Base-by-base conservation (phyloP, 2,113 vertebrate species). In the Sinocyclocheilus rhinocerous region DNA sequence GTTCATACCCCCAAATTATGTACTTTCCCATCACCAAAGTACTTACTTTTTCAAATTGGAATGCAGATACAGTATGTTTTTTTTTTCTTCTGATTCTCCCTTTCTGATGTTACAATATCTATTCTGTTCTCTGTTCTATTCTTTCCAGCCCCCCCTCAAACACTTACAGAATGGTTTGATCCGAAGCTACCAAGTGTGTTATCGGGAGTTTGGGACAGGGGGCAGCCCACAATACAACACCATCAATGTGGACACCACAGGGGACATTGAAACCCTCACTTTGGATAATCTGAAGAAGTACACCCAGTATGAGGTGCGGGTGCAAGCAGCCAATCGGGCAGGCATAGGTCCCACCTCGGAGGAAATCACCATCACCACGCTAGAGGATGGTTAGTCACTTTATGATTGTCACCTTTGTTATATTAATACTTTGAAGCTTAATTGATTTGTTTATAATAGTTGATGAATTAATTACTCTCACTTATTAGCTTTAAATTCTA, bases 241-340 rank as follows among this genome's bases (percentile, higher is more conserved):
- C 87, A 96, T 99, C 94, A 98, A 96, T n/a, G 94, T 99, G 6
- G 98, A 99, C 93, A 97, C 96, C 87, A 98, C 97, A 0, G 98
- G 98, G 0, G 98, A 99, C 95, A 97, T 93, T 0, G 98, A 99
- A 93, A 94, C 96, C 81, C 96, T 99, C 83, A 94, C 96, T 0
- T 95, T 99, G 91, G 97, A 99, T 92, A 97, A 98, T 91, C 95
- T 99, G 59, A 97, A 96, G 89, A 99, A 99, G 92, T 99, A 98
- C 94, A 99, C 98, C 0, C 97, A 99, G 93, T 99, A 99, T 75
- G 97, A 97, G 72, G 97, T 99, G 93, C 97, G 99, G 88, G 98
- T 99, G n/a, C 98, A 99, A 92, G 98, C 98, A 16, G 97, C 96
- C 24, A 99, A 99, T 93, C 92, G 97, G 57, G 98, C 98, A 0